phyloP scores from a whole-genome alignment of 2,888 invertebrate species.

The Callimorpha dominula region DNA sequence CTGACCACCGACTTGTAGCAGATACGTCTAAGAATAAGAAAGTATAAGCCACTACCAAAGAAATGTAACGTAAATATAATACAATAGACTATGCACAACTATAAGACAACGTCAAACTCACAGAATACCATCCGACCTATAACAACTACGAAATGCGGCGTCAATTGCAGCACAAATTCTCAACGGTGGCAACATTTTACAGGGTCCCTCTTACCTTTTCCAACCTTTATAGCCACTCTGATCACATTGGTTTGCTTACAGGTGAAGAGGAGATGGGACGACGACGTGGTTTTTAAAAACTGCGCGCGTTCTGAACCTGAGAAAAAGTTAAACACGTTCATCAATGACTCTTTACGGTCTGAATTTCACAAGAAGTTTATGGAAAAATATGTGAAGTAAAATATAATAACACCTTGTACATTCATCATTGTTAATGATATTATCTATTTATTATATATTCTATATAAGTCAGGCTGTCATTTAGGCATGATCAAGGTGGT shows the following conservation, averaged over 20 bases:
- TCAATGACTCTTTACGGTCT: constrained; percentile 98
- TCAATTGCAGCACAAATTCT: no score
- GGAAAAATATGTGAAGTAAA: constrained; percentile 99
- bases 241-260: constrained; percentile 57
- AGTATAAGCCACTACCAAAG: no score
- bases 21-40: no score
- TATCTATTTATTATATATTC: neutral
- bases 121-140: no score
- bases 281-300: constrained; percentile 99
- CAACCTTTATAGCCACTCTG: neutral
- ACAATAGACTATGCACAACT: no score
- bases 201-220: no score
- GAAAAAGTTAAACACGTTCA: constrained; percentile 94
- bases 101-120: no score
- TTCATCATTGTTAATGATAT: neutral
- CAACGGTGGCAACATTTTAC: no score
- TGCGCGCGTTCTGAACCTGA: constrained; percentile 98
- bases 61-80: no score
- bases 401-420: neutral
- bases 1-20: no score
- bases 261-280: constrained; percentile 98
- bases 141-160: no score
- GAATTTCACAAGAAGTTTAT: constrained; percentile 99
- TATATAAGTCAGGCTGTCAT: neutral
- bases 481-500: neutral